Evolutionary conservation across 2,113 vertebrate genomes (phyloP).

Genomic region (Candoia aspera): DNA sequence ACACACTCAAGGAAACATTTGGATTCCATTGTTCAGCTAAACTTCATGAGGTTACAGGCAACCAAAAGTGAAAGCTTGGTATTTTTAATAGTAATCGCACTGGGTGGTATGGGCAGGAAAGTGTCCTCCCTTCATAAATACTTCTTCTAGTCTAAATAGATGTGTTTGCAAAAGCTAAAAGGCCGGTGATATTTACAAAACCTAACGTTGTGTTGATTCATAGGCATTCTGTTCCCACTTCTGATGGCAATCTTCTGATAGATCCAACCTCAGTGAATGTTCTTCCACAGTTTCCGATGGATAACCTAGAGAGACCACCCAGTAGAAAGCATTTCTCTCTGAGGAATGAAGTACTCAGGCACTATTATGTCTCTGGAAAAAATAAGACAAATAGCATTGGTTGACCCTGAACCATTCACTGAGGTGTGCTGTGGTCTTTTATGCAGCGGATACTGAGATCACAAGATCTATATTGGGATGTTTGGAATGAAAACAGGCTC

Average conservation of each 20-base stretch:
- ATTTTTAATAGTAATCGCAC: slow-evolving; percentile 37
- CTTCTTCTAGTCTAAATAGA: slow-evolving; percentile 43
- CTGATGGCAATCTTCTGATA: slow-evolving; percentile 25
- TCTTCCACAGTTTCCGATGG: slow-evolving; percentile 16
- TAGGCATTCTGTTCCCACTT: slow-evolving; percentile 45
- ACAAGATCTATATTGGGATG: slow-evolving; percentile 36
- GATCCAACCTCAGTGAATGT: slow-evolving; percentile 40
- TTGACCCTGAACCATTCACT: slow-evolving; percentile 34
- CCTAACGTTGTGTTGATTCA: slow-evolving; percentile 49
- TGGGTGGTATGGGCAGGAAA: slow-evolving; percentile 48
- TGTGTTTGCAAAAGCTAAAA: slow-evolving; percentile 47
- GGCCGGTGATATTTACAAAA: slow-evolving; percentile 25
- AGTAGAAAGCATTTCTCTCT: neutral
- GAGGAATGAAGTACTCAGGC: slow-evolving; percentile 9
- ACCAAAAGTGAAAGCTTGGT: slow-evolving; percentile 21
- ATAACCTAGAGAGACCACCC: slow-evolving; percentile 27
- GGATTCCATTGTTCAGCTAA: slow-evolving; percentile 24
- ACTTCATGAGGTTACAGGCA: slow-evolving; percentile 7
- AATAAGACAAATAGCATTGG: slow-evolving; percentile 16
- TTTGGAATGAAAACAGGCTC: neutral
- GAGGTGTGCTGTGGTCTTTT: slow-evolving; percentile 40
- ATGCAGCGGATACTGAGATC: slow-evolving; percentile 28
- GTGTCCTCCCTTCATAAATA: slow-evolving; percentile 50
- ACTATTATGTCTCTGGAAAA: slow-evolving; percentile 22
- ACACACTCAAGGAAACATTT: slow-evolving; percentile 9